Conservation (phyloP, 2,888 invertebrate genomes). For the Muscina levida region DNA sequence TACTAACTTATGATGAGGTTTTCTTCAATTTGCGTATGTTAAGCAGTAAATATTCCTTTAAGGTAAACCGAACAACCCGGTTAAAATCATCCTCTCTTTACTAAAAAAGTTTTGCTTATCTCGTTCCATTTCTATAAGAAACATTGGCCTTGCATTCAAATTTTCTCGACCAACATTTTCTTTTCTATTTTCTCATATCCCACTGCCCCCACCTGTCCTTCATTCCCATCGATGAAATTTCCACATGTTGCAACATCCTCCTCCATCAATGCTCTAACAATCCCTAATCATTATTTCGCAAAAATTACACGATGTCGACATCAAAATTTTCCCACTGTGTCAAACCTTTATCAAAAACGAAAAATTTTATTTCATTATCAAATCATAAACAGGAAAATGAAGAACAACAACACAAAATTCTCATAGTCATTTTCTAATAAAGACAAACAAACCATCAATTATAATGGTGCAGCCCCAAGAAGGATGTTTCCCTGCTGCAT, state of each 20-base stretch:
- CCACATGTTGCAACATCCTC: constrained; percentile 9
- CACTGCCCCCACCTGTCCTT: constrained; percentile 3
- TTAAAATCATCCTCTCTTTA: too few relatives aligned
- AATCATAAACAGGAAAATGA: constrained; percentile 17
- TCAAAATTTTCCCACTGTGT: constrained; percentile 52
- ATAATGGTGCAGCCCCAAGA: constrained; percentile 57
- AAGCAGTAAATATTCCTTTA: too few relatives aligned
- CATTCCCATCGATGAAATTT: constrained; percentile 9
- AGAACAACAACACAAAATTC: constrained; percentile 22
- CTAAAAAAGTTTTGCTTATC: too few relatives aligned
- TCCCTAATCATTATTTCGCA: constrained; percentile 1
- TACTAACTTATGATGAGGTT: too few relatives aligned
- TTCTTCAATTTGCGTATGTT: too few relatives aligned
- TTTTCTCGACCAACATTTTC: too few relatives aligned
- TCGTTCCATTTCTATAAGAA: too few relatives aligned
- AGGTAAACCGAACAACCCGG: too few relatives aligned
- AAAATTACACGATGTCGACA: constrained; percentile 5
- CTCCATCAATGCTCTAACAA: constrained; percentile 1
- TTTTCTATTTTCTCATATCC: not conserved
- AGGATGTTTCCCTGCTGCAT: constrained; percentile 4
- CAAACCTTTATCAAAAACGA: constrained; percentile 50
- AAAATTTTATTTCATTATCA: constrained; percentile 19
- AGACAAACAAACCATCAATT: constrained; percentile 66
- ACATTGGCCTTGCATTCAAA: too few relatives aligned
- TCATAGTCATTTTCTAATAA: constrained; percentile 64